Conservation (phyloP, 2,888 invertebrate genomes). For the Aromia moschata region DNA sequence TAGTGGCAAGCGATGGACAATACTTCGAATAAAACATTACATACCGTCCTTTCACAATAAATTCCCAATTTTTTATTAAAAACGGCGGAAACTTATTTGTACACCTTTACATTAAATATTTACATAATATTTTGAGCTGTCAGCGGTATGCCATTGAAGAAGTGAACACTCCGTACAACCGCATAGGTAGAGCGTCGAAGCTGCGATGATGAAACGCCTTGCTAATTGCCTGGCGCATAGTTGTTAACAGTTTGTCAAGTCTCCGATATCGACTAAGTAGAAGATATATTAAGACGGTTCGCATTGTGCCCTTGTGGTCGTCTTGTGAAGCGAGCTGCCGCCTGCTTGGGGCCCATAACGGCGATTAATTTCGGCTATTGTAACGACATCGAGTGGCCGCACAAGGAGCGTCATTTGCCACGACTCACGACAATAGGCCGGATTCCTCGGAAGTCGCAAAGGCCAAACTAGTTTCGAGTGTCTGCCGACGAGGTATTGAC, state of each 20-base stretch:
- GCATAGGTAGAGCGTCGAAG: too few relatives aligned
- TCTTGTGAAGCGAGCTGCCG: constrained; percentile 9
- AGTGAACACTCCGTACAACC: too few relatives aligned
- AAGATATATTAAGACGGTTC: constrained; percentile 6
- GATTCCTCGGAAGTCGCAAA: constrained; percentile 19
- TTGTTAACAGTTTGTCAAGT: constrained; percentile 7
- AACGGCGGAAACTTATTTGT: too few relatives aligned
- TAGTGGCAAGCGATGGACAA: too few relatives aligned
- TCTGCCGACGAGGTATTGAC: constrained; percentile 7
- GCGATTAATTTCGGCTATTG: constrained; percentile 25
- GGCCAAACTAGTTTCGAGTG: constrained; percentile 9
- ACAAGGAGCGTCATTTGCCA: constrained; percentile 11
- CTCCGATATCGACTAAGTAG: background rate
- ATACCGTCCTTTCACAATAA: too few relatives aligned
- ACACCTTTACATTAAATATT: too few relatives aligned
- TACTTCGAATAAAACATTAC: too few relatives aligned
- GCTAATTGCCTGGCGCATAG: too few relatives aligned
- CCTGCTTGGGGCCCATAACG: constrained; percentile 13
- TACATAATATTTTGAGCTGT: too few relatives aligned
- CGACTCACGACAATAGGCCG: constrained; percentile 6
- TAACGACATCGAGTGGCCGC: constrained; percentile 3
- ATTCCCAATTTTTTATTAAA: too few relatives aligned
- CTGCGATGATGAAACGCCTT: too few relatives aligned
- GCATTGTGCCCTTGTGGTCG: background rate
- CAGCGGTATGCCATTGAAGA: too few relatives aligned